These are phyloP conservation scores for Drosophila nigromelanica DNA, from an alignment of 1,140 invertebrate genomes.

Conservation along the genomic window DNA sequence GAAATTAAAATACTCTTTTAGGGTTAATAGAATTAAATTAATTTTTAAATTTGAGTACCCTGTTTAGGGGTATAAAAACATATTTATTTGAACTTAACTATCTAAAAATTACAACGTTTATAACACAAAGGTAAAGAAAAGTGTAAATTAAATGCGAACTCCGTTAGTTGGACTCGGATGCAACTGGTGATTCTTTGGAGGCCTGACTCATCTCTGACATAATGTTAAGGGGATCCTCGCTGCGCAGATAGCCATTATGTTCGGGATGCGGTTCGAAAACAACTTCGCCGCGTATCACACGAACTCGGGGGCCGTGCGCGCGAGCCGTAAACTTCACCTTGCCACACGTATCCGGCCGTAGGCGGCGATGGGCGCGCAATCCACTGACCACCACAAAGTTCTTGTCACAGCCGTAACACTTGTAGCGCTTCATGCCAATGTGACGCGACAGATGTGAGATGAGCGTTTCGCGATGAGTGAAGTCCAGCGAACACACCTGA, in stretches of 20 bases:
- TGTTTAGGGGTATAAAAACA: neutral
- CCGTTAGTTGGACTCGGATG: constrained; percentile 11
- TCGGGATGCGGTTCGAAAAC: constrained; percentile 73
- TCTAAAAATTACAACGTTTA: neutral
- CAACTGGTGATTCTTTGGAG: constrained; percentile 1
- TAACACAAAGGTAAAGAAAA: constrained; percentile 8
- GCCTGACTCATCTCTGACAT: constrained; percentile 52
- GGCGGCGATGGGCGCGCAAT: constrained; percentile 72
- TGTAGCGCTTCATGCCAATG: constrained; percentile 82
- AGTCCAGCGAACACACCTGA: constrained; percentile 70
- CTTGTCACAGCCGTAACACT: constrained; percentile 80
- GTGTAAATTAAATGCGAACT: neutral
- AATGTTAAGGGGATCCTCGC: constrained; percentile 71
- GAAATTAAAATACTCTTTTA: too few relatives aligned
- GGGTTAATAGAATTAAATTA: too few relatives aligned
- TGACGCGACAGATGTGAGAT: constrained; percentile 79
- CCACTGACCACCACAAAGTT: constrained; percentile 79
- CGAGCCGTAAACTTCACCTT: constrained; percentile 76
- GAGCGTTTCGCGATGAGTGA: constrained; percentile 79
- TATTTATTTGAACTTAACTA: neutral
- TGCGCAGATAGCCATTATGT: constrained; percentile 76
- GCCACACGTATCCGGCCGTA: constrained; percentile 76
- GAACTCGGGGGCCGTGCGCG: constrained; percentile 74
- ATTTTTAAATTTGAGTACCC: neutral
- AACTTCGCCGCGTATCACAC: constrained; percentile 72